Base-by-base conservation (phyloP, 1,140 invertebrate species). In the Drosophila novamexicana region DNA sequence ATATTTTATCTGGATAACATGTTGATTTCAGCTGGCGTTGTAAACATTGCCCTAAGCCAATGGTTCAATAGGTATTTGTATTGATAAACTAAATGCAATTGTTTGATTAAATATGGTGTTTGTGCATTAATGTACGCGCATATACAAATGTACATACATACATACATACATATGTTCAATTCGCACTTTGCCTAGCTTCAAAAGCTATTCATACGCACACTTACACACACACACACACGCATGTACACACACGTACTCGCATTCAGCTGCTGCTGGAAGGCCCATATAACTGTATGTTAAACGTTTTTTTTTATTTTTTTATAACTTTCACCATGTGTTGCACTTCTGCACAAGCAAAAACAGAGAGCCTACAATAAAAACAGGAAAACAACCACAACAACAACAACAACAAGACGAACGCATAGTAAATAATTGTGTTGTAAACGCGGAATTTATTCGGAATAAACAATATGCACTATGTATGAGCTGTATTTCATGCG, bases 391-490 rank as follows among this genome's bases (percentile, higher is more conserved):
- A 18, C 18, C 18, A 18, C 18, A 18, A 18, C 18, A 40, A 12
- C 36, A 22, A 62, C 8, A 32, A 36, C 14, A 42, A 44, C 22
- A 42, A 58, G 9, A 14, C 18, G 40, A 59, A 44, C 18, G 12
- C 18, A n/a, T 2, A 18, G 14, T 47, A 59, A 52, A 54, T 22
- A 54, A 52, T 7, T 1, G 12, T 42, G 16, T 29, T 39, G 39
- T 45, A 10, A 34, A 52, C 18, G n/a, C 18, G 9, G 36, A 58
- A 34, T 40, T 67, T 39, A 54, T 37, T 36, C 52, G 37, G 12
- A 70, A 64, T 64, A 54, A 64, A 52, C 16, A 45, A 70, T 70
- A 64, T 64, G 59, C 67, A 63, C 42, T 45, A 63, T 47, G 56
- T 70, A 70, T 54, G 18, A 69, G 54, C 49, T 52, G 52, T 53